Evolutionary conservation across 1,140 invertebrate genomes (phyloP), one percentile per base, ranked within the genome.

Genomic region (Micrasema minimum): DNA sequence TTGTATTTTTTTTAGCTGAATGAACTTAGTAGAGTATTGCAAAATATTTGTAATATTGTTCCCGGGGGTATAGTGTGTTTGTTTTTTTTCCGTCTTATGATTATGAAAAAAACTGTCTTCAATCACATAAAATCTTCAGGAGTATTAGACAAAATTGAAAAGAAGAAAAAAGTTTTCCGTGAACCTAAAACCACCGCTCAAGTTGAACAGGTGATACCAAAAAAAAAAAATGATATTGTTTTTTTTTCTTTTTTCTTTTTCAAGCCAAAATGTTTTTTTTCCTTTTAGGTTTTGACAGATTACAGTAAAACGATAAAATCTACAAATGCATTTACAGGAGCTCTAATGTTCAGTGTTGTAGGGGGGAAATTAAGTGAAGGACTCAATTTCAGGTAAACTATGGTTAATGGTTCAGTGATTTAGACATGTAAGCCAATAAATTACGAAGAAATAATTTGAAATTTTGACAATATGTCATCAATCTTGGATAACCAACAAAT

Each of bases 311-410:
- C 82, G 2, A 83, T 91, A 37, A 85, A 83, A 76, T 85, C 51
- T 12, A 67, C 79, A 12, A 71, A 73, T 31, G 75, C 76, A 43
- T 81, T 88, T 73, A 89, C 83, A 72, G 93, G 94, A 14, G 91
- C 94, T 5, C 79, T 96, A 35, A 79, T 97, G 12, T 89, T 96
- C 50, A 95, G 94, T 81, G 94, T 97, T 38, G 93, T 97, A 2
- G 95, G 95, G 57, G 97, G 97, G 1, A 99, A 99, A 85, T 87
- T 99, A 77, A 99, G 96, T 78, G 97, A 99, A 87, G 97, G 97
- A 7, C 90, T 99, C 31, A 97, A 97, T 85, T 90, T 90, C 75
- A 84, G 83, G 82, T 84, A 62, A 22, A n/a, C n/a, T n/a, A n/a
- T n/a, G n/a, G n/a, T n/a, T n/a, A n/a, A n/a, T n/a, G n/a, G n/a